Base-by-base conservation (phyloP, 2,797 vertebrate species). In the Sebastes trivittatus region DNA sequence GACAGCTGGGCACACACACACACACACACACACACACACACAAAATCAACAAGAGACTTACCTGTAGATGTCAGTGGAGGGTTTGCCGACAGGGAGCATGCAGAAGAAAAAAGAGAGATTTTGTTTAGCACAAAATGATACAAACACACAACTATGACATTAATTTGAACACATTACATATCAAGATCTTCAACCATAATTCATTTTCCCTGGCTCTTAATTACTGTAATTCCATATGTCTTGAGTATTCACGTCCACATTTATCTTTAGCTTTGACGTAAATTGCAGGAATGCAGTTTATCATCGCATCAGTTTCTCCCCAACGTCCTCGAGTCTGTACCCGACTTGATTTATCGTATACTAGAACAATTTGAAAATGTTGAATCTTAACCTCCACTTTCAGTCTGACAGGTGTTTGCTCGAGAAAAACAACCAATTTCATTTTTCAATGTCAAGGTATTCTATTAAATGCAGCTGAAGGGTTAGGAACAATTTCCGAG, bases 11-110 rank as follows among this genome's bases (percentile, higher is more conserved):
- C 7, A 8, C 32, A 68, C 16, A 36, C 1, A 70, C 16, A 58
- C 22, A 13, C 16, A 54, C 0, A 68, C 11, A 54, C 1, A 34
- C 11, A 34, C 20, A 14, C 30, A 62, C 11, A 34, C 54, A 61
- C 16, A 62, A 8, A 71, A 72, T 49, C 54, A 81, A 71, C 16
- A 86, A 38, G 10, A 32, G 20, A 87, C 91, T 95, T 93, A 93
- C 93, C 92, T 94, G 67, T 71, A 30, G 36, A 74, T 85, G 82
- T 73, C 60, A 81, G 58, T 63, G 29, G 72, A 61, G 13, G 36
- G 34, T 63, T 64, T 60, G 38, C 56, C 77, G 67, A 36, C 38
- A 27, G n/a, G 64, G 18, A 82, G 60, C 77, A 85, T 78, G 77
- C 27, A 81, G 1, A 76, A 75, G n/a, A 36, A 36, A 32, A 32